phyloP scores from a whole-genome alignment of 2,888 invertebrate species.

The Cryptus armator region DNA sequence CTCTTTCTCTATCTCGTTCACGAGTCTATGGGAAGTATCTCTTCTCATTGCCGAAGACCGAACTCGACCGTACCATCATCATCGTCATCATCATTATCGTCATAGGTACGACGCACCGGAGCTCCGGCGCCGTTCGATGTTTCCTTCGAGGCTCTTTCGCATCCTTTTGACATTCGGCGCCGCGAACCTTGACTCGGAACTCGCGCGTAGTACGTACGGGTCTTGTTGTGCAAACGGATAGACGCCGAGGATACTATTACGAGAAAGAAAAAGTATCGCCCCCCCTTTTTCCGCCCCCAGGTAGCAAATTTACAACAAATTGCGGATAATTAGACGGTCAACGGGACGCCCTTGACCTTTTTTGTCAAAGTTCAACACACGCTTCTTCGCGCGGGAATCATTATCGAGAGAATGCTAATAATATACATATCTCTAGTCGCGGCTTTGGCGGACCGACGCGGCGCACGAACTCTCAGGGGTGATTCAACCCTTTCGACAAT shows the following conservation, averaged over 20 bases:
- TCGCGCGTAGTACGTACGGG: conserved; percentile 9
- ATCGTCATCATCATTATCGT: conserved; percentile 23
- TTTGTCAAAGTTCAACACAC: conserved; percentile 36
- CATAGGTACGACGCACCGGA: conserved; percentile 32
- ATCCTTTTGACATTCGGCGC: conserved; percentile 53
- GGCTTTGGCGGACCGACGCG: neutral
- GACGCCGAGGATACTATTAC: conserved; percentile 5
- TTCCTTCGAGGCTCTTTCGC: conserved; percentile 10
- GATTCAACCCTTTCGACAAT: neutral
- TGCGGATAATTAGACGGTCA: conserved; percentile 58
- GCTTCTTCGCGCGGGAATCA: conserved; percentile 1
- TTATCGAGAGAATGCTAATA: conserved; percentile 51
- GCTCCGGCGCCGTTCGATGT: conserved; percentile 11
- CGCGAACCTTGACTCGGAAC: conserved; percentile 66
- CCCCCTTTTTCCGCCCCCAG: neutral
- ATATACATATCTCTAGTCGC: neutral
- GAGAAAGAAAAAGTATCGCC: neutral
- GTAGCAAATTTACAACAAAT: conserved; percentile 28
- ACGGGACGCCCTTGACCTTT: conserved; percentile 58
- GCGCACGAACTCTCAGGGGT: neutral
- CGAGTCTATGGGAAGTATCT: neutral
- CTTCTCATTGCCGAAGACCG: conserved; percentile 11
- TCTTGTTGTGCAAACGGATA: conserved; percentile 54
- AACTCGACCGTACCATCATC: conserved; percentile 30
- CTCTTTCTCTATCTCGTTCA: conserved; percentile 12